These are phyloP conservation scores for Araneus ventricosus DNA, from an alignment of 1,140 invertebrate species.

Conservation along the genomic window DNA sequence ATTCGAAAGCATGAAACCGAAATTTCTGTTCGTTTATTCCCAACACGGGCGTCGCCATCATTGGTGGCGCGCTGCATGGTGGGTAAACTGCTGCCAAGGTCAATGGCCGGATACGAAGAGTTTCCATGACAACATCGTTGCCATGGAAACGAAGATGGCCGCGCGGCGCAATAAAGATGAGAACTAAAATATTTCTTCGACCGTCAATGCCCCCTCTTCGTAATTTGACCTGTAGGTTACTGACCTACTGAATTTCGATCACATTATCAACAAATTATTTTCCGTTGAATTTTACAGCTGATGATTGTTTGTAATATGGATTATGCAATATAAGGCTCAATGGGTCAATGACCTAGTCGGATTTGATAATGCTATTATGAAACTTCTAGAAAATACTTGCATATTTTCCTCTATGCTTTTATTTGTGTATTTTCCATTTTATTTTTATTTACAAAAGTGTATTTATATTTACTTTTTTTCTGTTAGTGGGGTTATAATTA, in stretches of 20 bases:
- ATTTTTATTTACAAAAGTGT: not conserved
- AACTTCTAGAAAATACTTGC: not conserved
- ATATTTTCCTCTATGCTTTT: not conserved
- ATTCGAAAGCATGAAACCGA: not conserved
- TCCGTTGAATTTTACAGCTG: not conserved
- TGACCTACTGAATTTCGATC: conserved; percentile 66
- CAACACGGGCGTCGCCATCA: conserved; percentile 61
- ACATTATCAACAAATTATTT: conserved; percentile 3
- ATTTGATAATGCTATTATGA: not conserved
- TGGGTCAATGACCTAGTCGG: conserved; percentile 15
- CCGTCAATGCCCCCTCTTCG: conserved; percentile 56
- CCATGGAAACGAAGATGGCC: conserved; percentile 68
- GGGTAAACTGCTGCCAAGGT: conserved; percentile 70
- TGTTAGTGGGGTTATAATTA: not conserved
- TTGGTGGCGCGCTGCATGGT: conserved; percentile 14
- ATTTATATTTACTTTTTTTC: not conserved
- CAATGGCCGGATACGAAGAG: conserved; percentile 69
- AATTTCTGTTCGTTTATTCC: not conserved
- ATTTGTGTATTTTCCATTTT: not conserved
- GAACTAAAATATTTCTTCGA: conserved; percentile 47
- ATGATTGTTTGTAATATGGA: not conserved
- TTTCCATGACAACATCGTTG: conserved; percentile 67
- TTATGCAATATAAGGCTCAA: not conserved
- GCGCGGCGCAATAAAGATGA: conserved; percentile 52
- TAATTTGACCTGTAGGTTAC: conserved; percentile 67